Percentiles rank a stretch among this genome's conserved stretches.
These are phyloP conservation scores for Vireo altiloquus DNA, from an alignment of 2,113 vertebrate genomes.

Conservation along the genomic window DNA sequence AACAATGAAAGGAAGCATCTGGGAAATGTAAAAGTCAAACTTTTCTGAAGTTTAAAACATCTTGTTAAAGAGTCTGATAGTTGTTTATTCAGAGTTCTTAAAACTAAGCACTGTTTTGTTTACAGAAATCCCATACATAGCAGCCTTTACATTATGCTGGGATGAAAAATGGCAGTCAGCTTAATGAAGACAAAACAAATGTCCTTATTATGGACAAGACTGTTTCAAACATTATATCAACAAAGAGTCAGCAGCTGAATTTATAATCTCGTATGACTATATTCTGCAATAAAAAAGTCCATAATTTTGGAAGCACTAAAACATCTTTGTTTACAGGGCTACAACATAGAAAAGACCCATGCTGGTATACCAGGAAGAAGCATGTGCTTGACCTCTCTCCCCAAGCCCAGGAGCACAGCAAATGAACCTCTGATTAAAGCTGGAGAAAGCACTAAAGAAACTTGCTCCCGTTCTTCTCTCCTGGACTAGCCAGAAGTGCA, in stretches of 20 bases:
- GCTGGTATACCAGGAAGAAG: background rate
- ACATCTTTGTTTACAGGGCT: background rate
- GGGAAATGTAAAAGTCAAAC: constrained; percentile 70
- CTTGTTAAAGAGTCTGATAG: constrained; percentile 55
- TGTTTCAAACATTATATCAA: constrained; percentile 59
- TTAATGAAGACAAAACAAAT: constrained; percentile 68
- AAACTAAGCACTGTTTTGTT: constrained; percentile 71
- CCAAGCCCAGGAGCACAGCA: background rate
- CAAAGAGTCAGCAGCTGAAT: background rate
- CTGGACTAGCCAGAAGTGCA: background rate
- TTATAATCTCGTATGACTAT: constrained; percentile 8
- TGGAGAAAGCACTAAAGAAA: background rate
- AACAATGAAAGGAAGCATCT: constrained; percentile 48
- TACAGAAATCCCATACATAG: constrained; percentile 66
- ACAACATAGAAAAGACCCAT: background rate
- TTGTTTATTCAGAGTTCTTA: constrained; percentile 71
- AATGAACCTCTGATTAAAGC: background rate
- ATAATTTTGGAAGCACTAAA: background rate
- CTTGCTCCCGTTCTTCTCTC: background rate
- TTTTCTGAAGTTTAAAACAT: constrained; percentile 64
- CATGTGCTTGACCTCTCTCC: background rate
- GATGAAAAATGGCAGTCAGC: constrained; percentile 54
- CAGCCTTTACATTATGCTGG: constrained; percentile 9
- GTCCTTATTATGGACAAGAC: constrained; percentile 41
- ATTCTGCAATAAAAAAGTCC: background rate